phyloP scores from a whole-genome alignment of 2,888 invertebrate genomes.

The Meiosimyza platycephala region DNA sequence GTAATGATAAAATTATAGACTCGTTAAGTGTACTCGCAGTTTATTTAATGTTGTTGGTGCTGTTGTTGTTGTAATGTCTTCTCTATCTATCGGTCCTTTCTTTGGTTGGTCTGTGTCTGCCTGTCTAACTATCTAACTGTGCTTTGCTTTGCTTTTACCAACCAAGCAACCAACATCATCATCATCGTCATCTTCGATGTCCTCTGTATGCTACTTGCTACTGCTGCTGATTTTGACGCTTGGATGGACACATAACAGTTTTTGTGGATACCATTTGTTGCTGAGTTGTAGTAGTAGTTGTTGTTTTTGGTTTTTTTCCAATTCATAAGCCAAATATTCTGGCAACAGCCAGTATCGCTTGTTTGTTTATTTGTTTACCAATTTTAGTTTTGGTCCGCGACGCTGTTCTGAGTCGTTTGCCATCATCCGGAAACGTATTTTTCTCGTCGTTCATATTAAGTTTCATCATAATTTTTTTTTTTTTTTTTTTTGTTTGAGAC shows the following conservation, averaged over 20 bases:
- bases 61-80: background rate
- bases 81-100: slow-evolving; percentile 42
- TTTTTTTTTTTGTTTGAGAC: too few species aligned
- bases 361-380: slow-evolving; percentile 44
- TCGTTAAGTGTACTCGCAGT: slow-evolving; percentile 42
- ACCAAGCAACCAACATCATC: too few species aligned
- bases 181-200: too few species aligned
- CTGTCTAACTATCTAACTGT: background rate
- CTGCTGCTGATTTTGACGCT: too few species aligned
- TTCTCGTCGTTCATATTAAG: slow-evolving; percentile 26
- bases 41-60: slow-evolving; percentile 44
- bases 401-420: slow-evolving; percentile 26
- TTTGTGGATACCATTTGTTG: background rate
- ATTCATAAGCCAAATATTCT: slow-evolving; percentile 37
- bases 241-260: too few species aligned
- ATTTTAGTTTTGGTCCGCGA: background rate
- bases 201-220: too few species aligned
- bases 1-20: slow-evolving; percentile 61
- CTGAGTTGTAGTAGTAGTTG: background rate
- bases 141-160: too few species aligned
- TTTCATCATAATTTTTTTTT: slow-evolving; percentile 9
- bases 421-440: slow-evolving; percentile 19
- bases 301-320: slow-evolving; percentile 2
- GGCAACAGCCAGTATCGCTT: slow-evolving; percentile 49
- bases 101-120: slow-evolving; percentile 40